Base-by-base conservation (phyloP, 2,888 invertebrate genomes). In the Parelbella ahira region DNA sequence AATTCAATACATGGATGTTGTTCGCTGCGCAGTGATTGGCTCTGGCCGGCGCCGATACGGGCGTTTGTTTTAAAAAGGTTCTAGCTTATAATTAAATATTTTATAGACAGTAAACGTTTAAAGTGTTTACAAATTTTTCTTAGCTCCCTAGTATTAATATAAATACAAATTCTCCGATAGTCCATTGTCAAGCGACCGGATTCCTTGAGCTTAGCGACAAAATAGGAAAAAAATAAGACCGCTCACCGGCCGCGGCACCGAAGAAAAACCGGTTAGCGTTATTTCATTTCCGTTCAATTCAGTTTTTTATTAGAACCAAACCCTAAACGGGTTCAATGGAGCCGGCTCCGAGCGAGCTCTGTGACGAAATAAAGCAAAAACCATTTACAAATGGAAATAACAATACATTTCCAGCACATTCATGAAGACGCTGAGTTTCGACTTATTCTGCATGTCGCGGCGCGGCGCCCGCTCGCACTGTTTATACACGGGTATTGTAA, bases 231-330 rank as follows among this genome's bases (percentile, higher is more conserved):
- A 51, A 58, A 64, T 63, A 66, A 41, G 25, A 41, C n/a, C 5
- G 34, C 65, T 59, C 58, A 63, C 68, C 71, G 67, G 60, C 63
- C 56, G 53, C 57, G 63, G 62, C 58, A 61, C 60, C 74, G 69
- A 63, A 71, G 70, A 68, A 68, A 71, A 83, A 86, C 86, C 80
- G 84, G 86, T 86, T 78, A 68, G 60, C 72, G 66, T 81, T 78
- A 78, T 78, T 83, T 78, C 83, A 84, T 84, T 86, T 87, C 86
- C 86, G 84, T 78, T 84, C 83, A 74, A 82, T 78, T 77, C 74
- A 68, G 68, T 78, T 81, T 83, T 82, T 83, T 84, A 76, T 81
- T 70, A 69, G 68, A 77, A 66, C 64, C 67, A 67, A 70, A 70
- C 68, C 71, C 63, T 70, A 71, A 75, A 70, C 72, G 75, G 63